phyloP scores from a whole-genome alignment of 2,888 invertebrate species.

The Amblyjoppa fuscipennis region DNA sequence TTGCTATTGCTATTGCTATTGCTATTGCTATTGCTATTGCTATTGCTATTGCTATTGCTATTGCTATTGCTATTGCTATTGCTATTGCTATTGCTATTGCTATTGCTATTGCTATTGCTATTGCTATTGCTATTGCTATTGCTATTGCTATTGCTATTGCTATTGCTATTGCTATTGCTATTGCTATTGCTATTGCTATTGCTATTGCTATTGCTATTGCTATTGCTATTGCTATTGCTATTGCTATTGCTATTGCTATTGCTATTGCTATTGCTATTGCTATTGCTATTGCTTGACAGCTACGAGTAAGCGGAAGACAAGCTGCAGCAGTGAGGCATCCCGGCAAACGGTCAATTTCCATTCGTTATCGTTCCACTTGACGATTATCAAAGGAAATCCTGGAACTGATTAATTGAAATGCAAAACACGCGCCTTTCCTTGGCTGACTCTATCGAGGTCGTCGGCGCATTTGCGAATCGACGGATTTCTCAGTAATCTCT shows the following conservation, averaged over 20 bases:
- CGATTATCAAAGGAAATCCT: slow-evolving; percentile 61
- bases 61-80: too few relatives aligned
- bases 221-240: too few relatives aligned
- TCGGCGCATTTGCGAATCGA: slow-evolving; percentile 56
- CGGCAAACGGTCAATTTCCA: slow-evolving; percentile 28
- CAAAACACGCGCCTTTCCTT: slow-evolving; percentile 62
- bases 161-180: too few relatives aligned
- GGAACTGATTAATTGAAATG: slow-evolving; percentile 72
- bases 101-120: too few relatives aligned
- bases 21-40: too few relatives aligned
- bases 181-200: too few relatives aligned
- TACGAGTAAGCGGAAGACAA: neutral
- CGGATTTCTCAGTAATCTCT: slow-evolving; percentile 67
- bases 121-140: too few relatives aligned
- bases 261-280: neutral
- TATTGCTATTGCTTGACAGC: neutral
- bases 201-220: too few relatives aligned
- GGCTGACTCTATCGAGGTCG: slow-evolving; percentile 28
- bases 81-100: too few relatives aligned
- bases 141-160: too few relatives aligned
- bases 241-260: neutral
- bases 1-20: too few relatives aligned
- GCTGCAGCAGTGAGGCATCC: neutral
- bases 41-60: too few relatives aligned
- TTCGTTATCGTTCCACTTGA: slow-evolving; percentile 32